phyloP scores from a whole-genome alignment of 2,888 invertebrate genomes.

The Erpobdella octoculata region DNA sequence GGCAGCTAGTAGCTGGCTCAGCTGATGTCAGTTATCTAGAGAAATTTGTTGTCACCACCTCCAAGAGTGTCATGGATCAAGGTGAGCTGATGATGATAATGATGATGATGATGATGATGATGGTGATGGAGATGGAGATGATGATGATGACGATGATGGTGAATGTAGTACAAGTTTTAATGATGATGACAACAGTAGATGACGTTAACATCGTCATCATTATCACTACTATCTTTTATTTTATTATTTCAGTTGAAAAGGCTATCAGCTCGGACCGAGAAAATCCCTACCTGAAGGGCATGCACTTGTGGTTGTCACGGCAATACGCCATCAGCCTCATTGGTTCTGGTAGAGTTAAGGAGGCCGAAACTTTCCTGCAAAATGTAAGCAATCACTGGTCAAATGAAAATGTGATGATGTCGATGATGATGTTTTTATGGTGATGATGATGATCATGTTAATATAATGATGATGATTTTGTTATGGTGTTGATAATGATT shows the following conservation, averaged over 20 bases:
- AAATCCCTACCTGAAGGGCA: not conserved
- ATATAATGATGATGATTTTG: not conserved
- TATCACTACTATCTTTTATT: not conserved
- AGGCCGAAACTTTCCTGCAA: slow-evolving; percentile 8
- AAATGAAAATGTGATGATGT: not conserved
- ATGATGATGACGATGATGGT: too few species aligned
- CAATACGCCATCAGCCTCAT: not conserved
- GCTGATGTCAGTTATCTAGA: too few species aligned
- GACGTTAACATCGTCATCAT: not conserved
- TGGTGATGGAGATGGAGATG: not conserved
- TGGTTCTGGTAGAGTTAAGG: not conserved
- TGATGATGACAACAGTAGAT: not conserved
- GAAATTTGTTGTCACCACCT: not conserved
- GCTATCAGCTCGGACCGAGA: not conserved
- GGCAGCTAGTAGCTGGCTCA: not conserved
- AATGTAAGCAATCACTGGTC: not conserved
- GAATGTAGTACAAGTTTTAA: too few species aligned
- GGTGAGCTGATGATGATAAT: too few species aligned
- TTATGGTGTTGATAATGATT: not conserved
- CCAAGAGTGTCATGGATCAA: not conserved
- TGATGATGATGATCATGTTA: not conserved
- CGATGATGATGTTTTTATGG: not conserved
- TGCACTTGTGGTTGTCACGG: slow-evolving; percentile 23
- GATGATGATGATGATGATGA: not conserved
- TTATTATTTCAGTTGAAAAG: not conserved